Evolutionary conservation across 2,888 invertebrate genomes (phyloP).

Genomic region (Leptothorax acervorum): DNA sequence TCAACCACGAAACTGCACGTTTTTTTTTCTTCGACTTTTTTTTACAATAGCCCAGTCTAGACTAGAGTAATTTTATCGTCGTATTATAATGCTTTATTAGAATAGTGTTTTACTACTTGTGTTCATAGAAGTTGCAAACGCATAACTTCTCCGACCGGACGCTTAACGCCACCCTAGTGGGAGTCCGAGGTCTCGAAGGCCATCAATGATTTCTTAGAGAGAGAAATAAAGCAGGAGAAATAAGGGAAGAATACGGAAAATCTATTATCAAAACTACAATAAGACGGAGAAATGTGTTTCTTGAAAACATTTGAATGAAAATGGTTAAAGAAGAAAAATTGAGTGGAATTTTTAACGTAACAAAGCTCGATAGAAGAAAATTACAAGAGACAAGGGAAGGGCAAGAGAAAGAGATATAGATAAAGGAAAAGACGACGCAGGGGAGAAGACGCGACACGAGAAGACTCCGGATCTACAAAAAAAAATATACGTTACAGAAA

Average conservation of each 20-base stretch:
- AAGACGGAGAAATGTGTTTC: not conserved
- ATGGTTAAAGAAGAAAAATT: not conserved
- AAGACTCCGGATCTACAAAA: not conserved
- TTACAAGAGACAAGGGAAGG: not conserved
- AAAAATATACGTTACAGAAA: not conserved
- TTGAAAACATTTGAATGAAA: not conserved
- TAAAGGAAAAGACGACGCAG: not conserved
- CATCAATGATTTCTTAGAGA: not conserved
- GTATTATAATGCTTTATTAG: not conserved
- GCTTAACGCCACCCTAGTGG: conserved; percentile 1
- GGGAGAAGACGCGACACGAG: not conserved
- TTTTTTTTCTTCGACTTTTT: conserved; percentile 61
- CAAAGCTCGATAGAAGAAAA: not conserved
- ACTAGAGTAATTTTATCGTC: conserved; percentile 35
- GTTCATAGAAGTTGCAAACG: conserved; percentile 67
- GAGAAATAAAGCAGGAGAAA: not conserved
- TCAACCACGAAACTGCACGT: conserved; percentile 48
- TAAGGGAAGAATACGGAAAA: not conserved
- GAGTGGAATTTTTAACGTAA: not conserved
- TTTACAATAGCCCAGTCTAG: conserved; percentile 53
- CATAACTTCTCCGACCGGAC: conserved; percentile 59
- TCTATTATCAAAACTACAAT: not conserved
- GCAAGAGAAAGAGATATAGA: not conserved
- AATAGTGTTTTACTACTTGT: conserved; percentile 54
- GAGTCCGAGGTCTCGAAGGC: conserved; percentile 47